Conservation (phyloP, 1,140 invertebrate species). For the Lineus longissimus region DNA sequence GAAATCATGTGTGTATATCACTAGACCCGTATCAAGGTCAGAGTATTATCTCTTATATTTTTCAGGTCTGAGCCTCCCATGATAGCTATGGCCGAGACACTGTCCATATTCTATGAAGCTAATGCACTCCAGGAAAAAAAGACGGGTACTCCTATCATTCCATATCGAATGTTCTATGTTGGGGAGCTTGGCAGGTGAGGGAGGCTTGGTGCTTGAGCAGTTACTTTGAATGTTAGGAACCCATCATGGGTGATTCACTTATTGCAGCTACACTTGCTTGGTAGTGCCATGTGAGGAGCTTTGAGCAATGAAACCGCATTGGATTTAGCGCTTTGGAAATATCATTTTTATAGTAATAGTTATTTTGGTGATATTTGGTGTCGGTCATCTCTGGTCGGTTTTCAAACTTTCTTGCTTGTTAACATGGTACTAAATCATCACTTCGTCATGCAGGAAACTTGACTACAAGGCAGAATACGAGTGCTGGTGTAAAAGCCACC, state of each 20-base stretch:
- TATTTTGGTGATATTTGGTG: neutral
- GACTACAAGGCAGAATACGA: constrained; percentile 9
- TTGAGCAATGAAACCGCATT: no score
- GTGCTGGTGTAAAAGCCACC: neutral
- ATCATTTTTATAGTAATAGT: no score
- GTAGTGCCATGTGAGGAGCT: no score
- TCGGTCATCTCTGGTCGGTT: neutral
- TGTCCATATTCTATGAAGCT: constrained; percentile 7
- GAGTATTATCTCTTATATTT: neutral
- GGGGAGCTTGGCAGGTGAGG: constrained; percentile 2
- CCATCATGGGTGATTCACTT: no score
- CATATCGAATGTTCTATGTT: constrained; percentile 1
- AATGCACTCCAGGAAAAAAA: neutral
- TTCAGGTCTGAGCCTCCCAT: neutral
- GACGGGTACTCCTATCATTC: constrained; percentile 2
- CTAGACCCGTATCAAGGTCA: no score
- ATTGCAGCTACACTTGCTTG: no score
- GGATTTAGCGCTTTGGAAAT: no score
- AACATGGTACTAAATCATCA: neutral
- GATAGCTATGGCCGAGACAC: neutral
- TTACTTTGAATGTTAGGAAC: no score
- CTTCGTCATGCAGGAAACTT: neutral
- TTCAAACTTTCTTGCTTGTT: neutral
- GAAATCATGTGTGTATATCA: no score
- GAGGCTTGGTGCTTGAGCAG: neutral